Evolutionary conservation across 2,797 vertebrate species (phyloP), one percentile per base, ranked within the genome.

Genomic region (Sebastes itinus): DNA sequence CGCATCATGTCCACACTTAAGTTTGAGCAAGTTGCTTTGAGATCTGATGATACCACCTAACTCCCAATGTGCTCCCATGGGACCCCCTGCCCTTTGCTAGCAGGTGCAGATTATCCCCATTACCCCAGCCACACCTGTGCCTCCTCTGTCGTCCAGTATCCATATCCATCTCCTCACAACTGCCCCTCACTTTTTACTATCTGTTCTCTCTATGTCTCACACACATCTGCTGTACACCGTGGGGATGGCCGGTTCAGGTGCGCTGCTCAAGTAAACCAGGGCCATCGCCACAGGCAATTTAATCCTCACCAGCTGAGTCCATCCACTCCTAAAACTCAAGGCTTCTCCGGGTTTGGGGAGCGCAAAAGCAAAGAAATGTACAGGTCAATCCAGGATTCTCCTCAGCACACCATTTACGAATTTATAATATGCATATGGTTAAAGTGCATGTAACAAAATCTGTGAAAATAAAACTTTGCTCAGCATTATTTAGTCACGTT

Each of bases 71-170:
- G 28, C 60, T 82, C 82, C 72, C 81, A 12, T 62, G 38, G 83
- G 78, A 71, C 27, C 58, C 63, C 13, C 10, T 59, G 59, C 66
- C 63, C 60, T 63, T 38, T 72, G 79, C 56, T 59, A 75, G 75
- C 86, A 92, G 82, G 89, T 90, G 80, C 81, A 90, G 42, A 60
- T 85, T 66, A 85, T 82, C 83, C 85, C 87, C 80, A 87, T 86
- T 88, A 85, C 68, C 64, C 83, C 49, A n/a, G 46, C 49, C 74
- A 89, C 92, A 93, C 89, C 92, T 93, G 88, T 83, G 83, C 49
- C 82, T 58, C 77, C 61, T 73, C 56, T 6, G 25, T 38, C 42
- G 33, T 58, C 63, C 14, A 54, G 23, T 52, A 42, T 67, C 68
- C 61, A 33, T 28, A 32, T 59, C 20, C 18, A 42, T 63, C 76